Percentiles rank a stretch among this genome's conserved stretches.
These are phyloP conservation scores for Nannoperca obscura DNA, from an alignment of 2,797 vertebrate genomes.

Conservation along the genomic window DNA sequence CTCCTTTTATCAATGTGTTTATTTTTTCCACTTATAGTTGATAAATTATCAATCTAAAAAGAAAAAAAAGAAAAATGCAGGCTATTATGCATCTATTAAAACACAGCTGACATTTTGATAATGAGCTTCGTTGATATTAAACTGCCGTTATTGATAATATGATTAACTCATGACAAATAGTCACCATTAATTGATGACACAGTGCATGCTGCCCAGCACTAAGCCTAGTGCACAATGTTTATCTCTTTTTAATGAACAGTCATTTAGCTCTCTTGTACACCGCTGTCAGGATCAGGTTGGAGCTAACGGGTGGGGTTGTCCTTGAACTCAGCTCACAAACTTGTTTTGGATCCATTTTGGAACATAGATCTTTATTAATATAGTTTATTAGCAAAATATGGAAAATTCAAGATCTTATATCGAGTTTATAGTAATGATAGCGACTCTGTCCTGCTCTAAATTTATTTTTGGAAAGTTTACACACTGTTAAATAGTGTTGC, in stretches of 20 bases:
- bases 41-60: conserved; percentile 2
- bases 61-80: conserved; percentile 19
- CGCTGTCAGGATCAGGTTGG: conserved; percentile 34
- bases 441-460: not conserved
- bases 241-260: conserved; percentile 60
- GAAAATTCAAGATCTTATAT: not conserved
- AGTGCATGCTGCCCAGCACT: conserved; percentile 17
- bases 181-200: conserved; percentile 61
- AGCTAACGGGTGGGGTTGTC: conserved; percentile 22
- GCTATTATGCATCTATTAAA: conserved; percentile 38
- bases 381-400: not conserved
- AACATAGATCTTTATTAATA: not conserved
- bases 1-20: not conserved
- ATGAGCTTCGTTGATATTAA: conserved; percentile 60
- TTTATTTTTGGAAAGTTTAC: not conserved
- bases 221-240: conserved; percentile 30
- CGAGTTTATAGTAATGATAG: not conserved
- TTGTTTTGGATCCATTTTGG: conserved; percentile 6
- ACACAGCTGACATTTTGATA: conserved; percentile 60
- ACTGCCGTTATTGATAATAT: conserved; percentile 57
- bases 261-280: conserved; percentile 33
- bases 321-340: not conserved
- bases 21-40: not conserved
- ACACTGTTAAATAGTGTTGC: not conserved
- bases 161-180: conserved; percentile 62